Evolutionary conservation across 2,797 vertebrate species (phyloP), one percentile per base, ranked within the genome.

Genomic region (Phrynocephalus guinanensis): DNA sequence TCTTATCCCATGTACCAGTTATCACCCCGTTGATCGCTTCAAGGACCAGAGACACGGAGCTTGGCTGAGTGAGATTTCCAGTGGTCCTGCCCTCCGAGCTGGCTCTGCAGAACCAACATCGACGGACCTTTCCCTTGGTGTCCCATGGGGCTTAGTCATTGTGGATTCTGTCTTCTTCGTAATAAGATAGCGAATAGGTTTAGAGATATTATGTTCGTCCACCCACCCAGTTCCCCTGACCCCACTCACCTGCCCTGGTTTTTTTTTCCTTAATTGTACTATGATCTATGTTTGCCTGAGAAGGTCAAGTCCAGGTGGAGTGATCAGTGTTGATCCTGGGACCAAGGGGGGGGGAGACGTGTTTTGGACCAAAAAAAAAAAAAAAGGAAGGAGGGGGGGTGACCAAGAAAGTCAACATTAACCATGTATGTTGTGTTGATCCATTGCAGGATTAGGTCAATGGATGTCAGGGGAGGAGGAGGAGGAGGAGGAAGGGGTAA

Each of bases 351-450:
- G 15, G 38, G 38, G 38, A 8, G 38, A 76, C 85, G 88, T 26
- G 87, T 78, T 68, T 92, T 79, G 93, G 93, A 95, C 95, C 93
- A 95, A 95, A 94, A 80, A 28, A 0, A 79, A 9, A 91, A 70
- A 79, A 86, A 4, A 38, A 71, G 38, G 38, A 44, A 44, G 38
- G 38, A 44, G 38, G 5, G 38, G 38, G 38, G 38, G 70, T 76
- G 11, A 79, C 15, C 3, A 9, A 1, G 5, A 33, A 48, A 68
- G 28, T 13, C 7, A 20, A 82, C n/a, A 3, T 28, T 20, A 26
- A 8, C 15, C 1, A 83, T 13, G 8, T 18, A 63, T 16, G 87
- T 85, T 86, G 63, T 88, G 18, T 85, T 0, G 3, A 5, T 81
- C 88, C 84, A 83, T 90, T 76, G 87, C 90, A 89, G 89, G 81